Evolutionary conservation across 2,113 vertebrate species (phyloP).

Genomic region (Orcinus orca): DNA sequence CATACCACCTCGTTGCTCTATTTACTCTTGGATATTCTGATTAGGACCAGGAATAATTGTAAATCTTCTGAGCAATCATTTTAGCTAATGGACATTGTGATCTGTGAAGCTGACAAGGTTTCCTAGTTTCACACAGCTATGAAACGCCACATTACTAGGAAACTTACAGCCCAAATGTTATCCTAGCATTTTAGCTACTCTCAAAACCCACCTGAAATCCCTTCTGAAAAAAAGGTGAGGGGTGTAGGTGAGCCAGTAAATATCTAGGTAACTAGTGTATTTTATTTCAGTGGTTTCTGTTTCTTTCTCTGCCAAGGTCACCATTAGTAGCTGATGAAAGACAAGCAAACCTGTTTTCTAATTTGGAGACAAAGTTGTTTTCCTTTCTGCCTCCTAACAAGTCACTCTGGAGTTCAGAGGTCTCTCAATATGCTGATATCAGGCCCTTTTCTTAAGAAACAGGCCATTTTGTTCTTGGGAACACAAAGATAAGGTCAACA

Average conservation of each 20-base stretch:
- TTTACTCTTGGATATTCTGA: not conserved
- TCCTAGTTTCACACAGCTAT: not conserved
- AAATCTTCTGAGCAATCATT: conserved; percentile 19
- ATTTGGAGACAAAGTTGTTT: conserved; percentile 16
- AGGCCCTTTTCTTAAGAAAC: conserved; percentile 15
- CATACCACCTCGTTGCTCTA: not conserved
- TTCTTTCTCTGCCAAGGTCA: conserved; percentile 38
- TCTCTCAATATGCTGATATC: not conserved
- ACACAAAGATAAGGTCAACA: conserved; percentile 13
- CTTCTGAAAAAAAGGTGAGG: conserved; percentile 30
- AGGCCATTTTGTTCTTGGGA: not conserved
- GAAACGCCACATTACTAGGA: not conserved
- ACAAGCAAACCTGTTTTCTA: conserved; percentile 12
- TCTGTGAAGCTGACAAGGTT: not conserved
- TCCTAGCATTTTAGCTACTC: not conserved
- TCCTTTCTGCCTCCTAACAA: conserved; percentile 13
- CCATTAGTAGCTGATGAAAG: conserved; percentile 11
- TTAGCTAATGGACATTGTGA: not conserved
- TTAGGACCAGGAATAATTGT: not conserved
- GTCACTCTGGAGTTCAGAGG: not conserved
- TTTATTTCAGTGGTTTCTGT: conserved; percentile 40
- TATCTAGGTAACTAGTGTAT: not conserved
- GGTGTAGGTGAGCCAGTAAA: not conserved
- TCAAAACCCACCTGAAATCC: conserved; percentile 15
- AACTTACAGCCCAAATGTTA: not conserved